Base-by-base conservation (phyloP, 1,140 invertebrate genomes). In the Pogonus chalceus region DNA sequence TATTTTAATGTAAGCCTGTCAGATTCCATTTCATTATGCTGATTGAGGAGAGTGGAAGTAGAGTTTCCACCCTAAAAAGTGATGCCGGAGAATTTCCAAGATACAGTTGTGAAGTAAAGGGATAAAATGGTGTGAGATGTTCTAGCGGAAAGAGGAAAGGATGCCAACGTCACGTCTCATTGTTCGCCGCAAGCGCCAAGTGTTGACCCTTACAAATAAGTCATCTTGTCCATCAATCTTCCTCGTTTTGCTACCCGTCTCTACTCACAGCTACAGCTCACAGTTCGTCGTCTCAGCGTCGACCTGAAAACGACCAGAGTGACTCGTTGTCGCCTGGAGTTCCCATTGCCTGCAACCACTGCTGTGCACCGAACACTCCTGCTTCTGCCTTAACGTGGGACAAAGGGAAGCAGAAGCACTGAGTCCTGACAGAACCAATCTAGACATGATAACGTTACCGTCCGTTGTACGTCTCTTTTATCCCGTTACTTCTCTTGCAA, bases 161-260 rank as follows among this genome's bases (percentile, higher is more conserved):
- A 31, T n/a, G n/a, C n/a, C n/a, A n/a, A n/a, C n/a, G 26, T 31
- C 14, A 31, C 26, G 26, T 31, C 26, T 43, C 37, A 43, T 43
- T 43, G 37, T 43, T 9, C 37, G 9, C 37, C 9, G 9, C 9
- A 16, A 18, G 37, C 37, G 18, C 37, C 37, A 43, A 43, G 37
- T 43, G 37, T 43, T 43, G 37, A 43, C 37, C 37, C 37, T 43
- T 43, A 43, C 37, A 43, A 43, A 43, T 43, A 43, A 43, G 37
- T 43, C 37, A 43, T 43, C 37, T 43, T 43, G 37, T 43, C 9
- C 37, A 43, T 43, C 37, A 43, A 43, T 43, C 37, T 43, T 43
- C 9, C 37, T 12, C 37, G 37, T 43, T 43, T 43, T 43, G 7
- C n/a, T n/a, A n/a, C 18, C 7, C 37, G 37, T 43, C 37, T 43